Conservation (phyloP, 1,140 invertebrate species). For the Dinoponera quadriceps region DNA sequence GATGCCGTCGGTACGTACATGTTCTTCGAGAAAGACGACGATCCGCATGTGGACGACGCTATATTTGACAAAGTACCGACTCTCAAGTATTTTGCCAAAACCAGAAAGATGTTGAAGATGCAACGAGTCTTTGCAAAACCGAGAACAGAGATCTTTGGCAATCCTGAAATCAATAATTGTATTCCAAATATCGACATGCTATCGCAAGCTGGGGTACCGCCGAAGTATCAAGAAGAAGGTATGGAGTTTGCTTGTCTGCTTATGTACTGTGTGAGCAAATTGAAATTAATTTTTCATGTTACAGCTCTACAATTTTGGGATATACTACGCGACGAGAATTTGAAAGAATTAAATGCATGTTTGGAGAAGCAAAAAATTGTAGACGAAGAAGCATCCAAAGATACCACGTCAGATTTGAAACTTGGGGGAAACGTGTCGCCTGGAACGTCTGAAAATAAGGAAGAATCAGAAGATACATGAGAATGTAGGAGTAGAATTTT, state of each 20-base stretch:
- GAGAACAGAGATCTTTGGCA: constrained; percentile 78
- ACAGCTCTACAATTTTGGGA: constrained; percentile 78
- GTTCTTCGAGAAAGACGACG: constrained; percentile 85
- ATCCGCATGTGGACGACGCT: constrained; percentile 81
- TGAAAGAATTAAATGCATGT: constrained; percentile 74
- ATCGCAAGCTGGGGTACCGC: constrained; percentile 77
- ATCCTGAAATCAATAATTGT: constrained; percentile 72
- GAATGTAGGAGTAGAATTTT: background rate
- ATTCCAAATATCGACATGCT: constrained; percentile 77
- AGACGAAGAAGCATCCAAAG: constrained; percentile 75
- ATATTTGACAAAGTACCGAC: constrained; percentile 83
- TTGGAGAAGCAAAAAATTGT: constrained; percentile 78
- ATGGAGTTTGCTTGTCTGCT: constrained; percentile 1
- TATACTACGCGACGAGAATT: constrained; percentile 70
- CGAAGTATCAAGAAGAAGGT: constrained; percentile 79
- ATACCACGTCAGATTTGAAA: constrained; percentile 77
- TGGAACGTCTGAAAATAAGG: constrained; percentile 71
- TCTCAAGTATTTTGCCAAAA: constrained; percentile 84
- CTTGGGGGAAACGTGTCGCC: constrained; percentile 79
- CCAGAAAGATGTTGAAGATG: constrained; percentile 85
- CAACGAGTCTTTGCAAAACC: constrained; percentile 84
- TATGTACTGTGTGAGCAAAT: background rate
- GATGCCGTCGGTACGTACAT: constrained; percentile 85
- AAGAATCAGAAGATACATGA: constrained; percentile 36
- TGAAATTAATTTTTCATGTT: constrained; percentile 50